Evolutionary conservation across 2,797 vertebrate species (phyloP).

Genomic region (Paratrypauchen microcephalus): DNA sequence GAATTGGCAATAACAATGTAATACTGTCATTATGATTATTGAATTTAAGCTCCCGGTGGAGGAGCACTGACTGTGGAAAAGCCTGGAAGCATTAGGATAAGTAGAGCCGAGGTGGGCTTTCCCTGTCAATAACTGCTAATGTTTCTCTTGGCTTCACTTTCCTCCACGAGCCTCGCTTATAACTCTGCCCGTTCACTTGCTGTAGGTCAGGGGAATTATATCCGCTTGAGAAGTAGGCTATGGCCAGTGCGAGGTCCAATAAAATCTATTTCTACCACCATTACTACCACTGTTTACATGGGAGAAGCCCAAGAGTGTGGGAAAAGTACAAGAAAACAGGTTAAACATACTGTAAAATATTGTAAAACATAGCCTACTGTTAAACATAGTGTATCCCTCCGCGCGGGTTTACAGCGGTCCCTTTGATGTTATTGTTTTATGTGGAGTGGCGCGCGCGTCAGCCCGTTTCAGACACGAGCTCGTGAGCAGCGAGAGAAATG

Average conservation of each 20-base stretch:
- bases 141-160: constrained; percentile 30
- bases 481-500: not conserved
- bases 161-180: constrained; percentile 14
- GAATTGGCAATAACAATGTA: constrained; percentile 5
- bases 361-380: no score
- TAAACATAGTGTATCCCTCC: constrained; percentile 14
- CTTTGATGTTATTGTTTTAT: constrained; percentile 16
- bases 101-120: constrained; percentile 32
- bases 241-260: constrained; percentile 13
- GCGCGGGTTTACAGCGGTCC: not conserved
- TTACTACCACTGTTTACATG: not conserved
- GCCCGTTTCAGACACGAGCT: not conserved
- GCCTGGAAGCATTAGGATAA: constrained; percentile 31
- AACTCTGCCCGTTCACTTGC: constrained; percentile 18
- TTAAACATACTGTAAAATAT: no score
- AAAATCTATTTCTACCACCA: constrained; percentile 9
- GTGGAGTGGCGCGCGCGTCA: not conserved
- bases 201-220: constrained; percentile 44
- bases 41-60: constrained; percentile 16
- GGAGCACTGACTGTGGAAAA: constrained; percentile 12
- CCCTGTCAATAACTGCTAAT: constrained; percentile 51
- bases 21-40: constrained; percentile 23
- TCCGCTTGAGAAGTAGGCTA: constrained; percentile 42
- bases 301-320: not conserved
- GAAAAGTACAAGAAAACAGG: not conserved